These are phyloP conservation scores for Pristiophorus japonicus DNA, from an alignment of 2,113 vertebrate genomes.

Conservation along the genomic window DNA sequence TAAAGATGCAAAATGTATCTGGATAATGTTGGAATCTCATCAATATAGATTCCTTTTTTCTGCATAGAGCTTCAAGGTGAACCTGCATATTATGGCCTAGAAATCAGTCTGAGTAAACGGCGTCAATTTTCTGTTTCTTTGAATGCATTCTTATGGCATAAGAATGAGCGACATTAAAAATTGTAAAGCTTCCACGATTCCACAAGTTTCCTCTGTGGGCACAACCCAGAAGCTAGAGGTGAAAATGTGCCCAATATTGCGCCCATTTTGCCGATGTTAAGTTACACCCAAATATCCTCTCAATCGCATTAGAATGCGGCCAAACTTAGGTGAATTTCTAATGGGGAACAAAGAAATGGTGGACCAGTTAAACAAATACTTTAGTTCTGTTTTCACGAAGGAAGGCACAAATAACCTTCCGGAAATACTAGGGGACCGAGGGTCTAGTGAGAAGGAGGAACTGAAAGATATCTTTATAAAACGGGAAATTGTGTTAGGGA, in stretches of 20 bases:
- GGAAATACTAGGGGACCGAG: too few species aligned
- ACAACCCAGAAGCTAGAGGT: background rate
- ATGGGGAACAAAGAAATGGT: too few species aligned
- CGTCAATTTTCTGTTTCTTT: background rate
- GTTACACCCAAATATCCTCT: too few species aligned
- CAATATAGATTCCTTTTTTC: background rate
- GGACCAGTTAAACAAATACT: too few species aligned
- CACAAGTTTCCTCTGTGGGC: background rate
- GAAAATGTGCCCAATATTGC: background rate
- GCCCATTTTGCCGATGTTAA: background rate
- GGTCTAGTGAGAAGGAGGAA: too few species aligned
- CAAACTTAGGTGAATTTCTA: too few species aligned
- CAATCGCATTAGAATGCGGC: background rate
- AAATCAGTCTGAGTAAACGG: background rate
- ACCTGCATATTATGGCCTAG: background rate
- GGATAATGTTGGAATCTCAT: background rate
- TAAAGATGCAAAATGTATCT: background rate
- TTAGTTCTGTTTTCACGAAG: too few species aligned
- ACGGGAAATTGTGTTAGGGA: too few species aligned
- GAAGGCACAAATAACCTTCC: too few species aligned
- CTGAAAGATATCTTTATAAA: too few species aligned
- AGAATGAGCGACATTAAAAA: background rate
- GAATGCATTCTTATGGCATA: background rate
- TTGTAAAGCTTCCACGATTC: background rate
- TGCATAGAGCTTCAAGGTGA: background rate